Evolutionary conservation across 2,113 vertebrate genomes (phyloP).

Genomic region (Entomyzon cyanotis): DNA sequence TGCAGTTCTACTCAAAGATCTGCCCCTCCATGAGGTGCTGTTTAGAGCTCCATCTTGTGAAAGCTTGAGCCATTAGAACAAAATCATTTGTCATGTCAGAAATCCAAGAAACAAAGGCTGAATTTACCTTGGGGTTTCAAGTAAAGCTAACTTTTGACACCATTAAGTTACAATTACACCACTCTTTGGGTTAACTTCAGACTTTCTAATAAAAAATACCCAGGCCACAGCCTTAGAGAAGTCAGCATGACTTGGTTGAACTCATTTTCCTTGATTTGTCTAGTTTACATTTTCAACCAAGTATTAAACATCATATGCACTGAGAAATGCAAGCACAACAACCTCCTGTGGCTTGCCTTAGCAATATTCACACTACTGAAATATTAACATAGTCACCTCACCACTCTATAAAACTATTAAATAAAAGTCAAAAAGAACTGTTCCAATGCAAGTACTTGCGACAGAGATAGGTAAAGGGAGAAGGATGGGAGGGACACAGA

Average conservation of each 20-base stretch:
- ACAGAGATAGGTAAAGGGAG: not conserved
- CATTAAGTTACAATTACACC: not conserved
- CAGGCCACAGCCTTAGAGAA: not conserved
- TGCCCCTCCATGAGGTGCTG: not conserved
- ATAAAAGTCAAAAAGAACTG: not conserved
- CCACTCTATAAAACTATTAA: not conserved
- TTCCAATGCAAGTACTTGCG: not conserved
- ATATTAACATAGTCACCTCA: not conserved
- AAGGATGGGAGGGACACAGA: not conserved
- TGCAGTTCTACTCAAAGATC: not conserved
- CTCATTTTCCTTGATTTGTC: not conserved
- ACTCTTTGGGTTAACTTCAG: not conserved
- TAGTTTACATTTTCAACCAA: not conserved
- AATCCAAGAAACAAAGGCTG: not conserved
- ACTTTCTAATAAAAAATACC: not conserved
- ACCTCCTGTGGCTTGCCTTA: not conserved
- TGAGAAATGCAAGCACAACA: not conserved
- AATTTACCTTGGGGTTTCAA: not conserved
- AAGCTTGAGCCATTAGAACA: not conserved
- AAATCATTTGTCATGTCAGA: not conserved
- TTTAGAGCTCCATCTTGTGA: conserved; percentile 36
- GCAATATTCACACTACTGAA: not conserved
- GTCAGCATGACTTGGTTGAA: not conserved
- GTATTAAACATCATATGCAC: not conserved
- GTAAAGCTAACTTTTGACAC: not conserved